Evolutionary conservation across 2,113 vertebrate species (phyloP), one percentile per base, ranked within the genome.

Genomic region (Holacanthus passer): DNA sequence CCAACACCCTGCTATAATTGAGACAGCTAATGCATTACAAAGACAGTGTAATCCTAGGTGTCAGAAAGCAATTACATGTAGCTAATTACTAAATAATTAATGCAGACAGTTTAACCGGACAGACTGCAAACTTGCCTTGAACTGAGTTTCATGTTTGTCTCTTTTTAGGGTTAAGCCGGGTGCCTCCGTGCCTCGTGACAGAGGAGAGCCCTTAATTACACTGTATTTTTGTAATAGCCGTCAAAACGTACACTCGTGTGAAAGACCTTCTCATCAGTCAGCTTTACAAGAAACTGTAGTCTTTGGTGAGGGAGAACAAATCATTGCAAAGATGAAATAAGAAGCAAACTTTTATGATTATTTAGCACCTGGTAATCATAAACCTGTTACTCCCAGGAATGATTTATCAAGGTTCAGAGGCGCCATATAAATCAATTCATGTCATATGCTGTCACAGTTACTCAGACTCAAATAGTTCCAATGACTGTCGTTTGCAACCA

Each of bases 41-140:
- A 92, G 87, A 91, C 73, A 64, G 64, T 67, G 73, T 88, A 93
- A 92, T 91, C 90, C 89, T 77, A 88, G 87, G 80, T 90, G 88
- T 91, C 86, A 85, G 79, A 83, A 90, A 89, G 77, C 78, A 93
- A 92, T 91, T 93, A 93, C 83, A 91, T 83, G 70, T 70, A 70
- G 79, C 82, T 92, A 93, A 93, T 93, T 93, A 82, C 84, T 85
- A 85, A 94, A 88, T 92, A 91, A 92, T 93, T 39, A 86, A 90
- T 87, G 82, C 41, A 84, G 79, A 84, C 84, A 82, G 78, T 90
- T 90, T 73, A 89, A 85, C 65, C 27, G 32, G 73, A 88, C 77
- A 82, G 68, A 60, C 75, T 84, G 73, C 69, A 89, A 88, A 90
- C 68, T 75, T 66, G 75, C 50, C 39, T 83, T 87, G 43, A 83